Evolutionary conservation across 2,113 vertebrate genomes (phyloP).

Genomic region (Anhinga anhinga): DNA sequence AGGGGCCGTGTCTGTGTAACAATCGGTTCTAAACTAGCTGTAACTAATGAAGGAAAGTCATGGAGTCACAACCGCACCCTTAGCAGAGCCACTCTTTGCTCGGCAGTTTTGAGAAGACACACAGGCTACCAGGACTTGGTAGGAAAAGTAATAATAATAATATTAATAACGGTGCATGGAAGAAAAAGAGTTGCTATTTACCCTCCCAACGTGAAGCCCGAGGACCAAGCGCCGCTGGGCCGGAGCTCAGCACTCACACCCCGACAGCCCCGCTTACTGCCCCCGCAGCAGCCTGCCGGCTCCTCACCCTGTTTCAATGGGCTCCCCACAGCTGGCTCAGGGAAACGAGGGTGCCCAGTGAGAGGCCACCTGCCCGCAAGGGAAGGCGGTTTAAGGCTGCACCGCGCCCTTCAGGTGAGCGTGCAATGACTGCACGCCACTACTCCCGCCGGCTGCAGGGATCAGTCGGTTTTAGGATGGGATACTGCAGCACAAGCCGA

Average conservation of each 20-base stretch:
- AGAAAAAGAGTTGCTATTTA: background rate
- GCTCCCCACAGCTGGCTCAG: no score
- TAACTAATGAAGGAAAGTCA: background rate
- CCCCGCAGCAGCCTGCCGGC: no score
- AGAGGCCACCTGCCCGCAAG: background rate
- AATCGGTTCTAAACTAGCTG: background rate
- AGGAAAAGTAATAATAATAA: background rate
- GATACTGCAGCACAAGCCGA: background rate
- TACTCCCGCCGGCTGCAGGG: no score
- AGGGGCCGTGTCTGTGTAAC: background rate
- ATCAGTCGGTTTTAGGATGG: rapidly evolving
- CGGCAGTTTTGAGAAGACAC: background rate
- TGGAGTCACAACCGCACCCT: background rate
- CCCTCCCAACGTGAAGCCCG: background rate
- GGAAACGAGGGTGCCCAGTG: no score
- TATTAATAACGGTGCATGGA: rapidly evolving
- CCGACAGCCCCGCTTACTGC: background rate
- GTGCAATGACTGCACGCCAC: background rate
- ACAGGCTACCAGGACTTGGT: background rate
- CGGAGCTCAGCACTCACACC: background rate
- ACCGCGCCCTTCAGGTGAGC: no score
- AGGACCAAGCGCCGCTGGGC: no score
- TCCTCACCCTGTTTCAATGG: background rate
- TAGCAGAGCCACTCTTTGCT: background rate
- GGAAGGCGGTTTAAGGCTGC: no score